Evolutionary conservation across 2,797 vertebrate species (phyloP).

Genomic region (Phataginus tetradactyla): DNA sequence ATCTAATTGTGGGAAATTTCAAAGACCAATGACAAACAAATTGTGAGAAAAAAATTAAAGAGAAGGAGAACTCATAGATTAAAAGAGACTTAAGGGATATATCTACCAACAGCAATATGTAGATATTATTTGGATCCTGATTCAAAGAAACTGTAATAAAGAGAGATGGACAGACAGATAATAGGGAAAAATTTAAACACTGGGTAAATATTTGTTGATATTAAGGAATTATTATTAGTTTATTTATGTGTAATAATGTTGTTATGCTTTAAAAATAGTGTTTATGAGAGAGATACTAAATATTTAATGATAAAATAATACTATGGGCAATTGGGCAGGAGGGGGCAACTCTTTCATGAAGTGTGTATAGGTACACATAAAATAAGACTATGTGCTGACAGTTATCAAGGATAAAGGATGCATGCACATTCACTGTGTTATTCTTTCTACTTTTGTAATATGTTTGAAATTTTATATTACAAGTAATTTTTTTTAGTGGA

Average conservation of each 20-base stretch:
- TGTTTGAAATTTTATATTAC: conserved; percentile 45
- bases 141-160: conserved; percentile 15
- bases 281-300: not conserved
- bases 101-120: conserved; percentile 49
- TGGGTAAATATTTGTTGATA: conserved; percentile 42
- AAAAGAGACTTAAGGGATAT: conserved; percentile 25
- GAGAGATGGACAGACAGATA: not conserved
- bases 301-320: conserved; percentile 50
- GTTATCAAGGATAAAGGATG: conserved; percentile 11
- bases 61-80: not conserved
- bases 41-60: not conserved
- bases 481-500: not conserved
- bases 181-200: not conserved
- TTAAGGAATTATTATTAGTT: conserved; percentile 47
- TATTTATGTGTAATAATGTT: conserved; percentile 36
- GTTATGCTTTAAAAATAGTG: not conserved
- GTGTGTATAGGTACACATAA: not conserved
- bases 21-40: conserved; percentile 52
- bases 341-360: not conserved
- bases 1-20: conserved; percentile 36
- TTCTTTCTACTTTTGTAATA: conserved; percentile 12
- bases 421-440: not conserved
- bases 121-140: conserved; percentile 24
- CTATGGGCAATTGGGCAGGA: not conserved
- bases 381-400: not conserved